A percentile compares a stretch with the other conserved stretches of the same genome.
Evolutionary conservation across 2,797 vertebrate genomes (phyloP).

Genomic region (Hemibagrus guttatus): DNA sequence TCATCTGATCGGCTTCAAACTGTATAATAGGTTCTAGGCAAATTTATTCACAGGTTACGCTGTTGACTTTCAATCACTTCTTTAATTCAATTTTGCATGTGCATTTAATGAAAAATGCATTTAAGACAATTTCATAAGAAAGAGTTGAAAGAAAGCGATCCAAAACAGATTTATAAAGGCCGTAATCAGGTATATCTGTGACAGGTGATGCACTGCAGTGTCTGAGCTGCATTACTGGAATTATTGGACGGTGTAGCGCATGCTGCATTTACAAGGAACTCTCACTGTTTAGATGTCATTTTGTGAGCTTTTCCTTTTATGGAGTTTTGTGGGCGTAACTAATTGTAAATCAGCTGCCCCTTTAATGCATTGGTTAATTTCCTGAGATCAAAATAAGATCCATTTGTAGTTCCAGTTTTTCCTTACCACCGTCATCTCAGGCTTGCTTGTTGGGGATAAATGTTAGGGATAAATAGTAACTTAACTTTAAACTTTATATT

Average conservation of each 20-base stretch:
- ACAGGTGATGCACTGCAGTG: not conserved
- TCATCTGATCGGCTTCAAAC: not conserved
- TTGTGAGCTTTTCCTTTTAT: not conserved
- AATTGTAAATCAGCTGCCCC: not conserved
- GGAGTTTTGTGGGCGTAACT: not conserved
- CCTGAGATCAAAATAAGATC: not conserved
- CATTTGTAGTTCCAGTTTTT: too few species aligned
- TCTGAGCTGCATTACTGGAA: constrained; percentile 2
- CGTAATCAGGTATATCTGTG: not conserved
- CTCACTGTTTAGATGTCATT: not conserved
- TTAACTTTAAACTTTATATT: too few species aligned
- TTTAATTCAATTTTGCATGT: not conserved
- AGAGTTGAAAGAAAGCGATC: not conserved
- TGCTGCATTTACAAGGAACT: not conserved
- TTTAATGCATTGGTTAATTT: not conserved
- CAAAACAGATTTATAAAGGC: too few species aligned
- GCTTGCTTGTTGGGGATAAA: too few species aligned
- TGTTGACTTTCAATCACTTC: not conserved
- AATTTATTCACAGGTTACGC: not conserved
- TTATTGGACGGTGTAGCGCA: not conserved
- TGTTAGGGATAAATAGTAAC: too few species aligned
- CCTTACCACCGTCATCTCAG: too few species aligned
- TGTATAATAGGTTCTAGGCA: not conserved
- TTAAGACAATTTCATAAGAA: not conserved
- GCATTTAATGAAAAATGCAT: not conserved